Evolutionary conservation across 2,888 invertebrate species (phyloP).

Genomic region (Cosmia pyralina): DNA sequence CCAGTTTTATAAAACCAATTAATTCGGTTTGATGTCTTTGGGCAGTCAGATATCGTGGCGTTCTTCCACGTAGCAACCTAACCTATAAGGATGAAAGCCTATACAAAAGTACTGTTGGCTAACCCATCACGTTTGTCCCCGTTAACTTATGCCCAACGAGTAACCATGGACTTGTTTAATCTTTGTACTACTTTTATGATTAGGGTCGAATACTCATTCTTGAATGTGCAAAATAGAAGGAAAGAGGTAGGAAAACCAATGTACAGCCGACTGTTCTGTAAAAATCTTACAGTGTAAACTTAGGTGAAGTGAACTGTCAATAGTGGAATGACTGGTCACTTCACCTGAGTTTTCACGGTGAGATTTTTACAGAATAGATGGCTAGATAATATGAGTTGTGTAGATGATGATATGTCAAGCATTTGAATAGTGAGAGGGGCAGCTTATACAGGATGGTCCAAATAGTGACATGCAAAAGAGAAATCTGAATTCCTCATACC

Average conservation of each 20-base stretch:
- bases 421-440: too few relatives aligned
- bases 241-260: neutral
- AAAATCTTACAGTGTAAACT: neutral
- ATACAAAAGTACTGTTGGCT: constrained; percentile 30
- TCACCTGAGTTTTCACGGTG: neutral
- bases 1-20: too few relatives aligned
- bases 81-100: constrained; percentile 26
- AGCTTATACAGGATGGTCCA: too few relatives aligned
- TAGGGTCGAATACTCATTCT: constrained; percentile 7
- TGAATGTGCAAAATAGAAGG: neutral
- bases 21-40: constrained; percentile 11
- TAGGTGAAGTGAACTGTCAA: neutral
- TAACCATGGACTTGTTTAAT: neutral
- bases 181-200: neutral
- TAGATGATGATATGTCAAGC: too few relatives aligned
- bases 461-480: too few relatives aligned
- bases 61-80: constrained; percentile 20
- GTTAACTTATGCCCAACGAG: constrained; percentile 18
- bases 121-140: constrained; percentile 47
- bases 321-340: too few relatives aligned
- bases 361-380: neutral
- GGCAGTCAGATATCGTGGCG: constrained; percentile 1
- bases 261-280: neutral
- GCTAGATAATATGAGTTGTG: too few relatives aligned
- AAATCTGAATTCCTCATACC: too few relatives aligned